These are phyloP conservation scores for Onychorhynchus coronatus DNA, from an alignment of 2,113 vertebrate species.

Conservation along the genomic window DNA sequence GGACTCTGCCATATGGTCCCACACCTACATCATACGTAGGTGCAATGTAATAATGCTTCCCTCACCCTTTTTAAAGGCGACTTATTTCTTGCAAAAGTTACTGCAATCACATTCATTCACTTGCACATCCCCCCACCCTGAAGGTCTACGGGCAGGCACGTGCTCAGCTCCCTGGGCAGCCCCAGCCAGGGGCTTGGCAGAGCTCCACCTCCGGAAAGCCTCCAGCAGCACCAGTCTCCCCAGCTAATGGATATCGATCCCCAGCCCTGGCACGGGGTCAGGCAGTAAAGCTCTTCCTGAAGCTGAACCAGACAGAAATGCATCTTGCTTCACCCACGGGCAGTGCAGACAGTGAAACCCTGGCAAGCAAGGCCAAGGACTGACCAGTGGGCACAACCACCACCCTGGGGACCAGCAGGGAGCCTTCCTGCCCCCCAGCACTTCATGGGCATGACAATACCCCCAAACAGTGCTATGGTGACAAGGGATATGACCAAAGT, in stretches of 20 bases:
- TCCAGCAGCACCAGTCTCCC: neutral
- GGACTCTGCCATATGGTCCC: neutral
- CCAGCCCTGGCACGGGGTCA: neutral
- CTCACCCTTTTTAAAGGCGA: fast-evolving
- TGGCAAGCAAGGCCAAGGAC: neutral
- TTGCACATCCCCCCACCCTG: fast-evolving
- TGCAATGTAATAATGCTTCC: neutral
- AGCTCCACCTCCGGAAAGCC: neutral
- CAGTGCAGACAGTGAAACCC: neutral
- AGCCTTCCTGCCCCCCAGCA: neutral
- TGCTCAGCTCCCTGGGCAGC: neutral
- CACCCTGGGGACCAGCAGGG: neutral
- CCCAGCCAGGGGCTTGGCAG: neutral
- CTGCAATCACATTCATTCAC: neutral
- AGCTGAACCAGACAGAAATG: neutral
- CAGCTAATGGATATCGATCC: conserved; percentile 68
- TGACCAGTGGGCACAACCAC: neutral
- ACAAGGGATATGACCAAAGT: neutral
- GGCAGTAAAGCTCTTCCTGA: neutral
- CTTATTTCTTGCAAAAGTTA: neutral
- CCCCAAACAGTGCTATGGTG: neutral
- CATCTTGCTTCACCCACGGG: neutral
- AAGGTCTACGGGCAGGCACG: fast-evolving
- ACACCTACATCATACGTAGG: fast-evolving
- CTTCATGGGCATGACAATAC: neutral